A percentile compares a stretch with the other conserved stretches of the same genome.
These are phyloP conservation scores for Hololepta plana DNA, from an alignment of 2,888 invertebrate genomes.

Conservation along the genomic window DNA sequence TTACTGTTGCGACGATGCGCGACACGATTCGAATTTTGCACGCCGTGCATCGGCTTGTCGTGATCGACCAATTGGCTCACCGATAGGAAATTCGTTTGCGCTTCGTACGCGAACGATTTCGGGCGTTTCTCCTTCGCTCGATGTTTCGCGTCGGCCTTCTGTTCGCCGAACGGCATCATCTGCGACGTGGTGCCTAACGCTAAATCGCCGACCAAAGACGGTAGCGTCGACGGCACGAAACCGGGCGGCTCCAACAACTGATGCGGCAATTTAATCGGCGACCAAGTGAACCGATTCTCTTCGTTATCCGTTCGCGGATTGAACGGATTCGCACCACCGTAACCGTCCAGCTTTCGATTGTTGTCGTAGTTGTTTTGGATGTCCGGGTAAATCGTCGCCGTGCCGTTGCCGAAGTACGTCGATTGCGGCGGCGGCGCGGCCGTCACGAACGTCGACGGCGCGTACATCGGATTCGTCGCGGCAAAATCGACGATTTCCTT, in stretches of 20 bases:
- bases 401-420: no score
- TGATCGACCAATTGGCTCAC: conserved; percentile 45
- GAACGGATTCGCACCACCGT: no score
- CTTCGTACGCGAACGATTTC: conserved; percentile 13
- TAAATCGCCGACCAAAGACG: conserved; percentile 41
- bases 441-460: conserved; percentile 14
- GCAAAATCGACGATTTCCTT: conserved; percentile 15
- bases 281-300: conserved; percentile 37
- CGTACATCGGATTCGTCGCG: conserved; percentile 14
- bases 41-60: conserved; percentile 21
- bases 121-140: conserved; percentile 9
- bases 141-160: conserved; percentile 6
- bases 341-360: no score
- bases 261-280: conserved; percentile 31
- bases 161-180: conserved; percentile 5
- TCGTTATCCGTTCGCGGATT: no score
- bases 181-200: conserved; percentile 24
- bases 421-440: conserved; percentile 13
- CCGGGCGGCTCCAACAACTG: conserved; percentile 24
- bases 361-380: no score
- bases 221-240: conserved; percentile 33
- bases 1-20: conserved; percentile 19
- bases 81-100: conserved; percentile 34
- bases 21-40: conserved; percentile 14
- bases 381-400: no score